Evolutionary conservation across 2,888 invertebrate genomes (phyloP).

Genomic region (Dasysyrphus albostriatus): DNA sequence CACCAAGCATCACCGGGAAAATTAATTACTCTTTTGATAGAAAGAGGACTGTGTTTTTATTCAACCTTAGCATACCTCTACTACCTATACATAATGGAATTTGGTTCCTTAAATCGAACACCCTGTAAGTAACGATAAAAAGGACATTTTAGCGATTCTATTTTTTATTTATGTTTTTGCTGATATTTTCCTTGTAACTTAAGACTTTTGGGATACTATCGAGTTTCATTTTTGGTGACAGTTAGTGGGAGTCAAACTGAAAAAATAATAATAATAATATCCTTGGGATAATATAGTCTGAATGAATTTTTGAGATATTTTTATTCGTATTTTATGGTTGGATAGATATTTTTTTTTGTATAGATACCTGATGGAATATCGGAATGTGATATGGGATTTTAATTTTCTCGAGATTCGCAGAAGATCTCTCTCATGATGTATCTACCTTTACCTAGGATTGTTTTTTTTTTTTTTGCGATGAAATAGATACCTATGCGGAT

Average conservation of each 20-base stretch:
- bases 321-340: constrained; percentile 7
- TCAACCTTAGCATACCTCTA: background rate
- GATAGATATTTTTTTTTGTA: background rate
- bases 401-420: constrained; percentile 4
- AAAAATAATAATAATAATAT: constrained; percentile 32
- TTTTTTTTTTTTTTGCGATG: background rate
- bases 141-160: constrained; percentile 46
- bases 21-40: constrained; percentile 65
- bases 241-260: constrained; percentile 50
- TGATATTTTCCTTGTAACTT: constrained; percentile 47
- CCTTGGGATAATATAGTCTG: constrained; percentile 41
- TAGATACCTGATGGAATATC: background rate
- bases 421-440: constrained; percentile 22
- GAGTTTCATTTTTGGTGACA: constrained; percentile 47
- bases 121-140: constrained; percentile 36
- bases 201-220: constrained; percentile 65
- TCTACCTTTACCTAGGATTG: too few relatives aligned
- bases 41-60: constrained; percentile 17
- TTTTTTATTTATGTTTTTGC: background rate
- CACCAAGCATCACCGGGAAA: constrained; percentile 53
- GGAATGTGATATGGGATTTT: constrained; percentile 20
- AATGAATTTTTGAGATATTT: constrained; percentile 41
- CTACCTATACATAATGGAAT: background rate
- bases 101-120: constrained; percentile 18
- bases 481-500: constrained; percentile 41